Evolutionary conservation across 92 coral and sea anemone species (phyloP), one percentile per base, ranked within the genome.

Genomic region (Zoanthus sociatus): DNA sequence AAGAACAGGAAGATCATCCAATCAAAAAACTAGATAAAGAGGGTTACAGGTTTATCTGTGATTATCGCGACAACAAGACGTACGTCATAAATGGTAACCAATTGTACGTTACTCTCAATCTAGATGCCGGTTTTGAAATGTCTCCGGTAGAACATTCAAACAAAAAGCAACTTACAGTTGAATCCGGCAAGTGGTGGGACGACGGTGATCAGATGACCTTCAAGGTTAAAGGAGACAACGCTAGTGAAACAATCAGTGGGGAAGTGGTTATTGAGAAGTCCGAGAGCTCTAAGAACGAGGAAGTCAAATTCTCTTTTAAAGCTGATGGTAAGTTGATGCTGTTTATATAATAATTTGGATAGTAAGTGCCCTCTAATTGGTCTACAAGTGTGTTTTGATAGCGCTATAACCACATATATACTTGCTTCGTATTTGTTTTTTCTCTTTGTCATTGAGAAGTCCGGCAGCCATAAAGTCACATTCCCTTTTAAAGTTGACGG

Each of bases 131-230:
- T 21, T 75, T 75, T 16, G 61, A 75, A 9, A 17, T 75, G 61
- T 75, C 60, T 18, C 78, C 78, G 15, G 78, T 9, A 58, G 84
- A 78, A 0, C 7, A 0, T 20, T 78, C 84, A 37, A 13, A 60
- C 32, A 60, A 71, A 78, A 78, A 78, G 55, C 15, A 61, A 0
- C 72, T 78, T 15, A 21, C 11, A 31, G 84, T 78, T 18, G 54
- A 78, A 6, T 33, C 84, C 15, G 2, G 12, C 54, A 58, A 60
- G 56, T 78, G 84, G 84, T 78, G 84, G 84, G 9, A 14, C 0
- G 20, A 47, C 46, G 84, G 84, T 18, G 84, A 32, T 6, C 84
- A 78, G 84, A 20, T 78, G 56, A 45, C 26, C 26, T 78, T 78
- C 31, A 45, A 32, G 42, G 33, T 78, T 2, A 18, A 60, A 3